phyloP scores from a whole-genome alignment of 2,797 vertebrate species.

The Artibeus jamaicensis region DNA sequence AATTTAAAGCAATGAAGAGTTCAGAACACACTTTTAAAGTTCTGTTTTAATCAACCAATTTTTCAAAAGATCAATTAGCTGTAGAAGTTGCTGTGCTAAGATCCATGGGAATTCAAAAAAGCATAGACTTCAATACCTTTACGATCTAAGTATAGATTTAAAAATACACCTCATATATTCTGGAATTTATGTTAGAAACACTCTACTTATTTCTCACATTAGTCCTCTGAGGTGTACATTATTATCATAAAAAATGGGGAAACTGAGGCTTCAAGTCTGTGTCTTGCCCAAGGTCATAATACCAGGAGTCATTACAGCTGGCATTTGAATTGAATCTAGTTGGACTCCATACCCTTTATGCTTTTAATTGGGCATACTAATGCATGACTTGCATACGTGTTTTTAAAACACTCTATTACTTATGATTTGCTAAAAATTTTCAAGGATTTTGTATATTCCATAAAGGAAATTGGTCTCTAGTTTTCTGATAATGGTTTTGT shows the following conservation, averaged over 20 bases:
- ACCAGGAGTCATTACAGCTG: neutral
- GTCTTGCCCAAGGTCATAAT: neutral
- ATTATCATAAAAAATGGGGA: neutral
- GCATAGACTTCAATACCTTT: neutral
- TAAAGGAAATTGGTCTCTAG: neutral
- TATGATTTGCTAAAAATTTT: neutral
- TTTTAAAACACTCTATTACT: neutral
- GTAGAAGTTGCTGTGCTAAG: neutral
- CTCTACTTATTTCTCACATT: neutral
- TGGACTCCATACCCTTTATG: neutral
- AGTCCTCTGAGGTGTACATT: neutral
- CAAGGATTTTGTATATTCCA: neutral
- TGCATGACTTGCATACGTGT: neutral
- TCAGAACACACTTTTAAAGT: neutral
- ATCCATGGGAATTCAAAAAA: neutral
- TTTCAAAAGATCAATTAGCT: neutral
- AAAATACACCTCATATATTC: neutral
- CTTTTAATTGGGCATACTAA: neutral
- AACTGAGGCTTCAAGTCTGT: neutral
- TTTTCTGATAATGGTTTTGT: neutral
- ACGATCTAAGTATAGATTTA: neutral
- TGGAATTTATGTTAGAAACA: neutral
- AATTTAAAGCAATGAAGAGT: neutral
- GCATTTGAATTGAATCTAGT: neutral
- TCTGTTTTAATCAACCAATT: neutral